Conservation (phyloP, 2,797 vertebrate species). For the Nothura maculosa region DNA sequence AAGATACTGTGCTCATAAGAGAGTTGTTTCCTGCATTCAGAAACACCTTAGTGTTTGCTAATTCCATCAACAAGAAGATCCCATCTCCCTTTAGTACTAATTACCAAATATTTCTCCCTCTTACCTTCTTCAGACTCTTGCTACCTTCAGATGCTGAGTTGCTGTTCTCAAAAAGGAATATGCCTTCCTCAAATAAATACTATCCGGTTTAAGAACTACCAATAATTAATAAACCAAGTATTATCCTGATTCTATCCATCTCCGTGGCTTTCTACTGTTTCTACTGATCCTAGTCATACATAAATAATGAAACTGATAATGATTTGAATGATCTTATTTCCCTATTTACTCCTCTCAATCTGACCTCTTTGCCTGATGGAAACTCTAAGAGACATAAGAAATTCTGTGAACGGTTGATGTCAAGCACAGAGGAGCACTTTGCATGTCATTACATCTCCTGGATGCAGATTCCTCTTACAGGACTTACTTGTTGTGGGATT, state of each 20-base stretch:
- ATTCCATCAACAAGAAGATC: not conserved
- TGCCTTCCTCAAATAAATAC: not conserved
- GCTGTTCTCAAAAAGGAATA: not conserved
- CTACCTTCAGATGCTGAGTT: not conserved
- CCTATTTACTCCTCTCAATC: not conserved
- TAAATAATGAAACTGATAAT: not conserved
- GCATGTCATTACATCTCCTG: not conserved
- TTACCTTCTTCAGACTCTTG: not conserved
- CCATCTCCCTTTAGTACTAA: not conserved
- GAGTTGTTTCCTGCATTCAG: not conserved
- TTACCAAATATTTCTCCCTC: not conserved
- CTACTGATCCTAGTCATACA: not conserved
- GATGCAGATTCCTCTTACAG: not conserved
- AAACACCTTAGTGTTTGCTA: not conserved
- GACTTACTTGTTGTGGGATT: not conserved
- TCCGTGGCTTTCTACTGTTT: not conserved
- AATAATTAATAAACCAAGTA: not conserved
- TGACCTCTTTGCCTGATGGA: not conserved
- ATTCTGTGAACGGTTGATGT: not conserved
- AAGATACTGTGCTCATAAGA: not conserved
- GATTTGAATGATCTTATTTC: not conserved
- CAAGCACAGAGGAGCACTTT: rapidly evolving
- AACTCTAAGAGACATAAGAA: not conserved
- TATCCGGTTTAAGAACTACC: not conserved
- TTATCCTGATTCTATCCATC: not conserved